These are phyloP conservation scores for Gobionotothen gibberifrons DNA, from an alignment of 2,797 vertebrate species.

Conservation along the genomic window DNA sequence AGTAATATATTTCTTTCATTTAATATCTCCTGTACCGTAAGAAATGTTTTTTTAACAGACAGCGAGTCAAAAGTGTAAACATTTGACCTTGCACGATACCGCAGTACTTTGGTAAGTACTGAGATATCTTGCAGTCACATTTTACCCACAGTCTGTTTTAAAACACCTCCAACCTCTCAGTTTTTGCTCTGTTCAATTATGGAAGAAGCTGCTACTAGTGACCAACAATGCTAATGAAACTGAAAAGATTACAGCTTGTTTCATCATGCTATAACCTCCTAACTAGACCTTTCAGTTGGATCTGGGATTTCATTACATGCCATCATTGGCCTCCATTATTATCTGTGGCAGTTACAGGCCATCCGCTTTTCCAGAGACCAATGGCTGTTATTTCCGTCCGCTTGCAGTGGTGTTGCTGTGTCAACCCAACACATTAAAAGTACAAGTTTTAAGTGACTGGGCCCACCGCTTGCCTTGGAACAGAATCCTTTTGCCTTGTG, in stretches of 20 bases:
- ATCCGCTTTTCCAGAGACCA: conserved; percentile 11
- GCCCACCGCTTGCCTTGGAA: background rate
- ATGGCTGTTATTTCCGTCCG: background rate
- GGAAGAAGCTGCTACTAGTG: background rate
- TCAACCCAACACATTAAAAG: conserved; percentile 2
- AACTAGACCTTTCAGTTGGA: conserved; percentile 12
- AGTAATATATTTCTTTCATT: background rate
- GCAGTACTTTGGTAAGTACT: background rate
- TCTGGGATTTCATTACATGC: conserved; percentile 29
- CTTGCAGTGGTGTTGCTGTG: background rate
- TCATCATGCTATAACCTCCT: conserved; percentile 16
- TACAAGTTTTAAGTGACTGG: conserved; percentile 5
- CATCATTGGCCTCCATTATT: conserved; percentile 11
- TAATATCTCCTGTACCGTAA: no score
- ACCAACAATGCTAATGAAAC: background rate
- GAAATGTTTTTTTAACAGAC: background rate
- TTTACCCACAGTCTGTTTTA: background rate
- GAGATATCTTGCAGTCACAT: background rate
- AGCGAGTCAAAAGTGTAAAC: background rate
- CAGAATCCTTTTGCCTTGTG: background rate
- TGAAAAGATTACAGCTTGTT: conserved; percentile 16
- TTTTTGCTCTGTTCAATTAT: background rate
- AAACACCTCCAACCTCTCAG: background rate
- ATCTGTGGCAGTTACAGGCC: conserved; percentile 22
- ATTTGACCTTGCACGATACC: background rate